A percentile compares a stretch with the other conserved stretches of the same genome.
These are phyloP conservation scores for Sminthurides aquaticus DNA, from an alignment of 2,888 invertebrate species.

Conservation along the genomic window DNA sequence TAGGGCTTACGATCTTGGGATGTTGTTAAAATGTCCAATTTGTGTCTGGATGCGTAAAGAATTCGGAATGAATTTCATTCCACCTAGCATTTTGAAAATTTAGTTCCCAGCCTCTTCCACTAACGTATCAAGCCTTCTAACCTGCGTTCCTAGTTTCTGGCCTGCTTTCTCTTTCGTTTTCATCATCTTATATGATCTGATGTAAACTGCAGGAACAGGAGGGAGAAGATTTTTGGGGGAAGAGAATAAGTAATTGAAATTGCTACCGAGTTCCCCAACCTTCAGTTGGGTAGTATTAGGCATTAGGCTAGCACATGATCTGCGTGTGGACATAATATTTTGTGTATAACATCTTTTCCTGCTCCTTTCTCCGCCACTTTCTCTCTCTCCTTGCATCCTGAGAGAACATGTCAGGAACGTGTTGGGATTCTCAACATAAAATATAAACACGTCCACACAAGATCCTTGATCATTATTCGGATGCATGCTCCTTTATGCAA, in stretches of 20 bases:
- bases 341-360: background rate
- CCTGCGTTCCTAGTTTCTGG: no score
- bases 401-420: constrained; percentile 39
- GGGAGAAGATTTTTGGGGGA: background rate
- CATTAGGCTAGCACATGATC: background rate
- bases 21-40: background rate
- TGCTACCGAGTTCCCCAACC: background rate
- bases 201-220: background rate
- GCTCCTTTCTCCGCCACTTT: no score
- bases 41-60: background rate
- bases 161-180: no score
- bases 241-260: background rate
- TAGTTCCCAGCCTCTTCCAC: no score
- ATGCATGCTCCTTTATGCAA: constrained; percentile 36
- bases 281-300: no score
- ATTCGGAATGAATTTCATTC: background rate
- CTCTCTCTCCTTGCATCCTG: constrained; percentile 8
- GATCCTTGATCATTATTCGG: constrained; percentile 42
- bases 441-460: constrained; percentile 37
- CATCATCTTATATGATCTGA: no score
- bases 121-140: no score
- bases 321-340: background rate
- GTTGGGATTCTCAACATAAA: constrained; percentile 39
- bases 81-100: no score
- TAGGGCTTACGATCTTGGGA: no score